Evolutionary conservation across 2,113 vertebrate species (phyloP), one percentile per base, ranked within the genome.

Genomic region (Neogobius melanostomus): DNA sequence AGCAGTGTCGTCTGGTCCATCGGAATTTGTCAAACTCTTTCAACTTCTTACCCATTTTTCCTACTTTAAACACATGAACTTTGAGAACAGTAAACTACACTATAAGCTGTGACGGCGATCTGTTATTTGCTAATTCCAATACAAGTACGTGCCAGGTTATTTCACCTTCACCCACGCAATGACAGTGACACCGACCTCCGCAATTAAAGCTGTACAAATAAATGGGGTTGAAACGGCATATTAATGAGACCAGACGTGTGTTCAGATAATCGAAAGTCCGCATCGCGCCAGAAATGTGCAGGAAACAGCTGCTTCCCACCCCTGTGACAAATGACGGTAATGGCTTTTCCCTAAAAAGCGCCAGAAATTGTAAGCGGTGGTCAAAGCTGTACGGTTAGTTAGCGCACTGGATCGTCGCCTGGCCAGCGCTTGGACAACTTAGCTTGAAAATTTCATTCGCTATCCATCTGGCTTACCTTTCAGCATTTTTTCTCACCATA

Each of bases 121-220:
- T 62, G 52, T 43, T 28, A 77, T 72, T 52, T 66, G 79, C 71
- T 82, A 79, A 85, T 84, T 81, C 11, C 2, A 66, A 48, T n/a
- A 51, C 62, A 2, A n/a, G 52, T 44, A 49, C 50, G 50, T 52
- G 73, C 87, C 85, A 79, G n/a, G 11, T 66, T 10, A 68, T 88
- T 85, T 88, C 87, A 82, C 80, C 80, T 85, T 54, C 44, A 60
- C 10, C 69, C 82, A 80, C 69, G 75, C 66, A 56, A 1, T 11
- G 5, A 66, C 86, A 50, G 79, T 85, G 87, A 88, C 79, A 74
- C 84, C 60, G 61, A 76, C 85, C 78, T 76, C 82, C 66, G 68
- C 84, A 89, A 89, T 91, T 90, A 90, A 87, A 91, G 87, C 88
- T 90, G 86, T 86, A 76, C 88, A 92, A 90, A 91, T 85, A 90